These are phyloP conservation scores for Botia almorhae DNA, from an alignment of 2,797 vertebrate genomes.

Conservation along the genomic window DNA sequence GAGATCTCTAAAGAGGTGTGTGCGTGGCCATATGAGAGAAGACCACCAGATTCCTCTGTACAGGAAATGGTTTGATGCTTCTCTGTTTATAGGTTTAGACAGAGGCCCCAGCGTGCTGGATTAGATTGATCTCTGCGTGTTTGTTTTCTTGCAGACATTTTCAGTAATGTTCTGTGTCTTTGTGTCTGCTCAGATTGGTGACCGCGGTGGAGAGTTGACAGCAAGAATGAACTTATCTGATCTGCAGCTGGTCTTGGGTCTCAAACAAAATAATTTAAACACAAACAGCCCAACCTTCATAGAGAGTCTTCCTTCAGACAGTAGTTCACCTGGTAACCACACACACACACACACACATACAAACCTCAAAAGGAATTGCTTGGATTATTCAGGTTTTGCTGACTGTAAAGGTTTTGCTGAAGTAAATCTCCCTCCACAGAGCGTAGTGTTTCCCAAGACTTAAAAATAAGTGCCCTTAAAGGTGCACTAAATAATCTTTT, in stretches of 20 bases:
- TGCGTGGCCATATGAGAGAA: background rate
- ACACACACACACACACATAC: background rate
- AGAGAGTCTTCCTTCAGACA: constrained; percentile 54
- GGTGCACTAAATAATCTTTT: no score
- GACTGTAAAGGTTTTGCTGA: no score
- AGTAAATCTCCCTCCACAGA: no score
- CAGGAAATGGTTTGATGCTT: constrained; percentile 30
- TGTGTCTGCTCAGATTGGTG: constrained; percentile 83
- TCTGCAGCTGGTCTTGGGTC: constrained; percentile 90
- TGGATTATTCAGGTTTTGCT: no score
- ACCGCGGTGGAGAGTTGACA: constrained; percentile 88
- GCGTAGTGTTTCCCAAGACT: no score
- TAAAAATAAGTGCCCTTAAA: no score
- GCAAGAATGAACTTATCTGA: constrained; percentile 95
- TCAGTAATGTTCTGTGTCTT: constrained; percentile 32
- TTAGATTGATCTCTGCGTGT: constrained; percentile 9
- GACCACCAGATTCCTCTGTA: constrained; percentile 6
- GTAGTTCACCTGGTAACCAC: constrained; percentile 68
- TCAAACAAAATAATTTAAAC: constrained; percentile 82
- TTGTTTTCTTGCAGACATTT: constrained; percentile 9
- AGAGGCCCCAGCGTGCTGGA: background rate
- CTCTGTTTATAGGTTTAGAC: background rate
- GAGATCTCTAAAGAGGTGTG: constrained; percentile 94
- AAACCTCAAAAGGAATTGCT: no score
- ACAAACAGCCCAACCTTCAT: constrained; percentile 72